Evolutionary conservation across 2,888 invertebrate genomes (phyloP), one percentile per base, ranked within the genome.

Genomic region (Allolobophora icterica): DNA sequence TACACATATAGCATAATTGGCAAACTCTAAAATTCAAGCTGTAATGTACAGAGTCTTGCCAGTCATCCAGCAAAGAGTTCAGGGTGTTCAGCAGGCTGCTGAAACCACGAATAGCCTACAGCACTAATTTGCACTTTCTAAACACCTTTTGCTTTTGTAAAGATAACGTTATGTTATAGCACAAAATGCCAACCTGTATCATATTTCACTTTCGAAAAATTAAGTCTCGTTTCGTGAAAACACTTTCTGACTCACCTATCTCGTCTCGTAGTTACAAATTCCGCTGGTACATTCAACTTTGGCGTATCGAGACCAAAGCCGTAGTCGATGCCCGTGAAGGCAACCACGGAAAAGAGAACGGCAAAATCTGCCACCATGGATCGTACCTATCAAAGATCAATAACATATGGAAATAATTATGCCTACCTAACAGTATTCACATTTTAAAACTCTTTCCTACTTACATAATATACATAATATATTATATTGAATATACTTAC

Each of bases 331-430:
- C 97, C 95, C 5, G 97, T 97, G 98, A 99, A 99, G 35, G 97
- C 96, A 92, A 98, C 96, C 94, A 99, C 99, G 52, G 99, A 98
- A 94, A 99, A 98, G 93, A 99, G 97, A 0, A 99, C 99, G 38
- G 98, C 98, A 92, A 94, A 94, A 91, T 94, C 93, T 34, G 92
- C 92, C 30, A 94, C 84, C 38, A 92, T 93, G 58, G 92, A 91
- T 19, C 93, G 90, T 33, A 93, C 89, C 93, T 93, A 90, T n/a
- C 8, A 71, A 30, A 30, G 71, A n/a, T 13, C 71, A 71, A 4
- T 30, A 71, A 71, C 71, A n/a, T 11, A 71, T 24, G 52, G 71
- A n/a, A 71, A 71, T n/a, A n/a, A n/a, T n/a, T n/a, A 52, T 4
- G 52, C 42, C 42, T 1, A 52, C 24, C 52, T 52, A 21, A 52